phyloP scores from a whole-genome alignment of 2,113 vertebrate genomes.

The Zosterops pallidus region DNA sequence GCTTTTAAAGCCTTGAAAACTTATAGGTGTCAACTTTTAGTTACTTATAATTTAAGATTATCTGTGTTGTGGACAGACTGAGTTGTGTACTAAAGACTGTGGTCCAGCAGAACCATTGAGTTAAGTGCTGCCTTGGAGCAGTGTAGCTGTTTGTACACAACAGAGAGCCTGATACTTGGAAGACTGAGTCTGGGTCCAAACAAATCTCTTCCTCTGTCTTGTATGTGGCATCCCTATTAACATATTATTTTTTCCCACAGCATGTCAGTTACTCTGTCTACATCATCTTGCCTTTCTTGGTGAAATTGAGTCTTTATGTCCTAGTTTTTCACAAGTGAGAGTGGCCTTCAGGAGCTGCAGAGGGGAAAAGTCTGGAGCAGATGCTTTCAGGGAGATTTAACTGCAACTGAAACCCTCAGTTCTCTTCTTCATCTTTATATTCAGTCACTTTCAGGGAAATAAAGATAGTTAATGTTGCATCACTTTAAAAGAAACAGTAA shows the following conservation, averaged over 20 bases:
- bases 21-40: background rate
- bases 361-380: background rate
- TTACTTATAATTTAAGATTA: background rate
- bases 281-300: background rate
- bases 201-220: background rate
- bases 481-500: background rate
- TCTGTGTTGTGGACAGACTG: background rate
- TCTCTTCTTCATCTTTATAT: background rate
- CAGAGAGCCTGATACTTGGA: background rate
- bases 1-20: background rate
- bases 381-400: background rate
- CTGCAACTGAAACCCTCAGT: background rate
- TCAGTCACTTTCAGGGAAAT: background rate
- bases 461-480: background rate
- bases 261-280: background rate
- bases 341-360: background rate
- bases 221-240: background rate
- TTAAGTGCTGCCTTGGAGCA: background rate
- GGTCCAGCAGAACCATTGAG: background rate
- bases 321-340: background rate
- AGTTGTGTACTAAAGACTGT: background rate
- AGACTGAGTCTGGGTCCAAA: background rate
- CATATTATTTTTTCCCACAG: background rate
- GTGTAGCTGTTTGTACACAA: background rate
- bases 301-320: background rate